Evolutionary conservation across 2,113 vertebrate species (phyloP).

Genomic region (Myrmecophaga tridactyla): DNA sequence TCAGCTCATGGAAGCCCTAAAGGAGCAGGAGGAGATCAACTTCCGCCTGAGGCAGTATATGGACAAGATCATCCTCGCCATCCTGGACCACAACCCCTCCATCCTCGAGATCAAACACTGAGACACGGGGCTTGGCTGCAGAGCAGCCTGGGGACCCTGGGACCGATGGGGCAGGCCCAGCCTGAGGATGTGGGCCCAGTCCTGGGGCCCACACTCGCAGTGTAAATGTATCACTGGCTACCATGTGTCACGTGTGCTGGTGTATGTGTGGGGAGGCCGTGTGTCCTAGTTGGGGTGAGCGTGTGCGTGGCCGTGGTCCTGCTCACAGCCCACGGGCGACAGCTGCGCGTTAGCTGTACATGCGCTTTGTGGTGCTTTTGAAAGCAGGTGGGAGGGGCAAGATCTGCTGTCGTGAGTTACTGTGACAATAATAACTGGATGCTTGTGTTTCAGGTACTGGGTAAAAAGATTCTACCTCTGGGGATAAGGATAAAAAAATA

Average conservation of each 20-base stretch:
- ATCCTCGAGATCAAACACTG: conserved; percentile 98
- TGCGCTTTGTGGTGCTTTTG: conserved; percentile 80
- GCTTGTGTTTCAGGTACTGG: conserved; percentile 80
- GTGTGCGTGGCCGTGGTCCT: conserved; percentile 74
- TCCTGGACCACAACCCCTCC: conserved; percentile 97
- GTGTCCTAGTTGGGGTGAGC: background rate
- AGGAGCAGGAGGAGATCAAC: conserved; percentile 98
- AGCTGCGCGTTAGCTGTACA: conserved; percentile 62
- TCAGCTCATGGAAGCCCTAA: conserved; percentile 97
- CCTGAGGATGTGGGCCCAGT: conserved; percentile 57
- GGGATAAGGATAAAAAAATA: conserved; percentile 72
- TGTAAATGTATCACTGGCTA: conserved; percentile 81
- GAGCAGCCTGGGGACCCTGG: background rate
- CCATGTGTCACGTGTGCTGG: conserved; percentile 56
- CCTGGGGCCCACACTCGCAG: conserved; percentile 76
- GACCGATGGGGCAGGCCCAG: conserved; percentile 63
- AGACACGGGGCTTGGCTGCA: conserved; percentile 55
- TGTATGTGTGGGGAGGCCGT: conserved; percentile 63
- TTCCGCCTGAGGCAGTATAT: conserved; percentile 95
- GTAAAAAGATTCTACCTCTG: conserved; percentile 86
- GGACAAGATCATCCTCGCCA: conserved; percentile 99
- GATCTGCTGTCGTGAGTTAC: conserved; percentile 76
- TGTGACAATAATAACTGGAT: conserved; percentile 80
- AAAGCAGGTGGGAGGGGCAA: background rate
- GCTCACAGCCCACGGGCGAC: conserved; percentile 70